A percentile compares a stretch with the other conserved stretches of the same genome.
These are phyloP conservation scores for Trichonephila clavata DNA, from an alignment of 1,140 invertebrate genomes.

Conservation along the genomic window DNA sequence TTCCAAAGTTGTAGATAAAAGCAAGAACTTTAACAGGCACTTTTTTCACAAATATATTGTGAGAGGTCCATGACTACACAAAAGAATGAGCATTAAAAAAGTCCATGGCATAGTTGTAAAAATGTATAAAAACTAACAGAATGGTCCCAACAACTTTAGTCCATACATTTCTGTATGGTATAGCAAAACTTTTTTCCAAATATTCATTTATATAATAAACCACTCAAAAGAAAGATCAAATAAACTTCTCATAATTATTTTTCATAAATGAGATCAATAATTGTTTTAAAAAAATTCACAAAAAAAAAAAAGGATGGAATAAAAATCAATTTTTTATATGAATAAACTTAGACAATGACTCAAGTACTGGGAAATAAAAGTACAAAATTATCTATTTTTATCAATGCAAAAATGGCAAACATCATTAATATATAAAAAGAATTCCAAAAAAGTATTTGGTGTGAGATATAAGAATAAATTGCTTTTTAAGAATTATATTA, in stretches of 20 bases:
- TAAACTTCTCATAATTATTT: not conserved
- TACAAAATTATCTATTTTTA: no score
- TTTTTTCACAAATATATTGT: constrained; percentile 47
- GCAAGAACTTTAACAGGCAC: constrained; percentile 46
- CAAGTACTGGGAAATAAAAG: no score
- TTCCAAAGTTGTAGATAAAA: constrained; percentile 44
- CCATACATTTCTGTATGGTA: not conserved
- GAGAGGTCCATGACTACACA: constrained; percentile 47
- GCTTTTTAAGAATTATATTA: no score
- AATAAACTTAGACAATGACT: no score
- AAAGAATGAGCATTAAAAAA: constrained; percentile 57
- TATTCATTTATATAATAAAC: not conserved
- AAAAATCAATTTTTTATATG: not conserved
- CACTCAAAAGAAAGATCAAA: not conserved
- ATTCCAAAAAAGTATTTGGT: no score
- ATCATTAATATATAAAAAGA: no score
- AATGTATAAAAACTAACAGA: constrained; percentile 25
- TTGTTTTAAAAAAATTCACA: not conserved
- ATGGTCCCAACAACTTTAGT: constrained; percentile 42
- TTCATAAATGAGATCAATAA: constrained; percentile 23
- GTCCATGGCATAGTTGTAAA: constrained; percentile 45
- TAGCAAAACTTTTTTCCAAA: not conserved
- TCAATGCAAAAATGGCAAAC: no score
- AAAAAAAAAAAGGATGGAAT: not conserved
- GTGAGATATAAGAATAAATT: no score